These are phyloP conservation scores for Ophraella communa DNA, from an alignment of 2,888 invertebrate species.

Conservation along the genomic window DNA sequence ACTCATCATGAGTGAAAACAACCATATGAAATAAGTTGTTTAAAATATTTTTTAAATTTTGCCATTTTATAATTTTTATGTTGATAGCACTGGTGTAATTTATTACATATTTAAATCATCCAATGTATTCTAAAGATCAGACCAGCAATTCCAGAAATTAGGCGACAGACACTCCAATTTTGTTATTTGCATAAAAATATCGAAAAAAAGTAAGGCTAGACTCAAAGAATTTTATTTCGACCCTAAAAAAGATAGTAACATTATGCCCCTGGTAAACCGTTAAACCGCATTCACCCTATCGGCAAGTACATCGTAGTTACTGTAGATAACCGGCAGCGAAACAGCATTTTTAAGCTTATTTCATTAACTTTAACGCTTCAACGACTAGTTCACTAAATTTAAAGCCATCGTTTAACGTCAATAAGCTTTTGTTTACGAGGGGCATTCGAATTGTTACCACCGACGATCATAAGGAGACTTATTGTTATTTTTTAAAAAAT, in stretches of 20 bases:
- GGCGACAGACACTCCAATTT: too few species aligned
- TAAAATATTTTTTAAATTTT: too few species aligned
- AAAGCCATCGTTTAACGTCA: slow-evolving; percentile 20
- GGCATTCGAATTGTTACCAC: background rate
- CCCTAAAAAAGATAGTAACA: background rate
- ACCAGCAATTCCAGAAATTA: too few species aligned
- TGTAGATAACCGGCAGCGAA: slow-evolving; percentile 32
- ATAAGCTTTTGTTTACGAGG: slow-evolving; percentile 15
- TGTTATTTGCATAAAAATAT: too few species aligned
- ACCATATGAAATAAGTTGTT: too few species aligned
- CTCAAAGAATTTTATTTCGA: too few species aligned
- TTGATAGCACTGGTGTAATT: too few species aligned
- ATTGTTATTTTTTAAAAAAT: background rate
- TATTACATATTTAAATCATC: too few species aligned
- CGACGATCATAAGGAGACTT: background rate
- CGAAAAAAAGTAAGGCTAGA: too few species aligned
- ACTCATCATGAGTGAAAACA: too few species aligned
- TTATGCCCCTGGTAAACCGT: slow-evolving; percentile 13
- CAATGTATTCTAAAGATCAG: too few species aligned
- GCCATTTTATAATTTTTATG: too few species aligned
- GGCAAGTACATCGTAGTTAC: slow-evolving; percentile 25
- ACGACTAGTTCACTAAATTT: slow-evolving; percentile 31
- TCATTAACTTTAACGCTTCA: slow-evolving; percentile 44
- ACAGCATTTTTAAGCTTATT: slow-evolving; percentile 39
- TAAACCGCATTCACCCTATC: slow-evolving; percentile 15